Base-by-base conservation (phyloP, 2,888 invertebrate species). In the Taenaris catops region DNA sequence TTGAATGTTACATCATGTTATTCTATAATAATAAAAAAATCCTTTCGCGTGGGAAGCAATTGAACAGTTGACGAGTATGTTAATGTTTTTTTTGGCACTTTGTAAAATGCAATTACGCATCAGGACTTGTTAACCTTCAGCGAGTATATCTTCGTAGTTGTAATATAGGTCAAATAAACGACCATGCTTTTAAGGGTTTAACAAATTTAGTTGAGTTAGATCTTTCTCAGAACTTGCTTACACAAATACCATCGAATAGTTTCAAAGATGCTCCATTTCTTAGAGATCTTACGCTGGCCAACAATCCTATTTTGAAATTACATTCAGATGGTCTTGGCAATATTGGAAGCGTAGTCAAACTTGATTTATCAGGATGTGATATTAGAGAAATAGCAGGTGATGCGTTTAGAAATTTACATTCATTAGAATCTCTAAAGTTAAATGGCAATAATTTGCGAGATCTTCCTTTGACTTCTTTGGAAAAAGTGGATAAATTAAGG, bases 31-130 rank as follows among this genome's bases (percentile, higher is more conserved):
- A n/a, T n/a, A n/a, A n/a, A n/a, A n/a, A n/a, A n/a, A n/a, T n/a
- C n/a, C n/a, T n/a, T n/a, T n/a, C n/a, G n/a, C n/a, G n/a, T n/a
- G n/a, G n/a, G n/a, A n/a, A n/a, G n/a, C n/a, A n/a, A n/a, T n/a
- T n/a, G n/a, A n/a, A n/a, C n/a, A n/a, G n/a, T n/a, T n/a, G n/a
- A 96, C 42, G 96, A 96, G 81, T 97, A 97, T 78, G 91, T 92
- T 63, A 93, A 95, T 72, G n/a, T n/a, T n/a, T n/a, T n/a, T n/a
- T n/a, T n/a, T n/a, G n/a, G n/a, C n/a, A n/a, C 46, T 97, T 97
- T 72, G 89, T 92, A 41, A 89, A 92, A 49, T n/a, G n/a, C n/a
- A n/a, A n/a, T n/a, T n/a, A n/a, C n/a, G n/a, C n/a, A n/a, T 92
- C 93, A 14, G 94, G 94, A 41, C 89, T 97, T 40, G 89, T 95